Evolutionary conservation across 2,888 invertebrate genomes (phyloP).

Genomic region (Onchidella celtica): DNA sequence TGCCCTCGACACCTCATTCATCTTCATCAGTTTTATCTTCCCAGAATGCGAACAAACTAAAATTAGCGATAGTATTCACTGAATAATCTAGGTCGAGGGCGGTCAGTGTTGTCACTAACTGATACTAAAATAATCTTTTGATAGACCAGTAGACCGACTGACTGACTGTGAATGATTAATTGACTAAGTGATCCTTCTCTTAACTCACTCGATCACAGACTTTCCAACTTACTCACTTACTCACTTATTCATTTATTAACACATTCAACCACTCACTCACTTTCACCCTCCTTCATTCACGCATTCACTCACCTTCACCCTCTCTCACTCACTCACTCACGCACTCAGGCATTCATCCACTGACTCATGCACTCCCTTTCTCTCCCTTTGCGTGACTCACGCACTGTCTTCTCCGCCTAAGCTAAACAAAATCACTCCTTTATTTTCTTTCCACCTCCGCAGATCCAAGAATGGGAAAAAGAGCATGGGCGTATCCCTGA

Average conservation of each 20-base stretch:
- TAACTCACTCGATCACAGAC: neutral
- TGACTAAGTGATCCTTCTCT: neutral
- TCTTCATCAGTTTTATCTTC: too few relatives aligned
- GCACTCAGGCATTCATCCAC: neutral
- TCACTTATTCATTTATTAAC: neutral
- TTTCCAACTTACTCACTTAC: neutral
- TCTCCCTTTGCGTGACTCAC: neutral
- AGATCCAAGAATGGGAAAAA: slow-evolving; percentile 77
- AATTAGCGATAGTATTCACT: too few relatives aligned
- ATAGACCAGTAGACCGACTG: too few relatives aligned
- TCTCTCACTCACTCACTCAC: neutral
- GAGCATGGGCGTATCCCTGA: slow-evolving; percentile 77
- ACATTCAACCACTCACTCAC: neutral
- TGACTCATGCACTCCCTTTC: neutral
- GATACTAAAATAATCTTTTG: too few relatives aligned
- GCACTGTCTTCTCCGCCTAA: neutral
- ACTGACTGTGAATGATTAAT: neutral
- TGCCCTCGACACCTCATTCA: too few relatives aligned
- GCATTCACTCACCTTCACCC: neutral
- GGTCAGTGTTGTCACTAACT: too few relatives aligned
- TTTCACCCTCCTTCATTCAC: neutral
- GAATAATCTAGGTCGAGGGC: too few relatives aligned
- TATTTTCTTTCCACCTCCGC: neutral
- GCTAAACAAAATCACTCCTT: too few relatives aligned
- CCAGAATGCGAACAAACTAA: too few relatives aligned